A percentile compares a stretch with the other conserved stretches of the same genome.
Evolutionary conservation across 2,113 vertebrate species (phyloP).

Genomic region (Chitala chitala): DNA sequence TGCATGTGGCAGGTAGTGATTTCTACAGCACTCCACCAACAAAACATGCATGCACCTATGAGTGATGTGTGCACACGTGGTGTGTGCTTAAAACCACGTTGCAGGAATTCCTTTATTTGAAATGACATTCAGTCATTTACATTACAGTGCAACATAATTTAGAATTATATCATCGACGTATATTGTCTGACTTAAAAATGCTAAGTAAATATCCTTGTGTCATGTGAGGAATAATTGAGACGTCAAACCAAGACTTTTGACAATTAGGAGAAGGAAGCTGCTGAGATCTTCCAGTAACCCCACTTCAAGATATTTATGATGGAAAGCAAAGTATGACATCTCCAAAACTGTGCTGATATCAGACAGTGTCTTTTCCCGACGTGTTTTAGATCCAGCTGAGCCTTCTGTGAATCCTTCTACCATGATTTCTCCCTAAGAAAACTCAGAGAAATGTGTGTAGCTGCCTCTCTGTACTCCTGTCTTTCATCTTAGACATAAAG

Average conservation of each 20-base stretch:
- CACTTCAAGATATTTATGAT: background rate
- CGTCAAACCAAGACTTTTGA: background rate
- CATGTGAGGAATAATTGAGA: background rate
- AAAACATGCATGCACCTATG: too few relatives aligned
- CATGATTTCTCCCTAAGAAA: background rate
- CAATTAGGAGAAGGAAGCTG: background rate
- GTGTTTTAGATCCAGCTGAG: background rate
- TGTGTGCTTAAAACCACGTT: too few relatives aligned
- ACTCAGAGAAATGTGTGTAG: too few relatives aligned
- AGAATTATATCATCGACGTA: too few relatives aligned
- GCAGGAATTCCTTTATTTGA: too few relatives aligned
- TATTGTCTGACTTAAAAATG: too few relatives aligned
- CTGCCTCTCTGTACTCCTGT: background rate
- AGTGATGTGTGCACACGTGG: too few relatives aligned
- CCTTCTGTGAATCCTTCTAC: background rate
- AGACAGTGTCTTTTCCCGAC: background rate
- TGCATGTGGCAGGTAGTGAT: too few relatives aligned
- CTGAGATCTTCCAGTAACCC: background rate
- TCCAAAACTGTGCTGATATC: background rate
- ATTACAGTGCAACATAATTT: too few relatives aligned
- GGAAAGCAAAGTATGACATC: background rate
- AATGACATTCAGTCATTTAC: too few relatives aligned
- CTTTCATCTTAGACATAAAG: too few relatives aligned
- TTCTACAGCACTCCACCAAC: too few relatives aligned
- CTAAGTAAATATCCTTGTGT: background rate